Evolutionary conservation across 2,797 vertebrate species (phyloP).

Genomic region (Acanthurus lineatus): DNA sequence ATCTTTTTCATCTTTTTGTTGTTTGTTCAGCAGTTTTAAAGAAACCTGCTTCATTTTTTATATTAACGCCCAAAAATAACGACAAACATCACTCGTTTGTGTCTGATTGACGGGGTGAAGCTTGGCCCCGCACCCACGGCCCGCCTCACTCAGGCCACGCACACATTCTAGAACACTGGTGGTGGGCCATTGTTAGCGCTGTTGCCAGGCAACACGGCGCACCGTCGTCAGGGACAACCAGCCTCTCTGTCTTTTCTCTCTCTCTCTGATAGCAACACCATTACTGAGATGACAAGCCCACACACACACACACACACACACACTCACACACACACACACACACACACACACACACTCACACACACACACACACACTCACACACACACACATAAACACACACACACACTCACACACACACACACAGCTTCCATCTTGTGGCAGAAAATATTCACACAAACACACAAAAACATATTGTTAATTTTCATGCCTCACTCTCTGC

Average conservation of each 20-base stretch:
- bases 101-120: slow-evolving; percentile 8
- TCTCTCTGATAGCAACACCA: slow-evolving; percentile 71
- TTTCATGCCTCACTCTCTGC: slow-evolving; percentile 31
- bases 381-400: slow-evolving; percentile 60
- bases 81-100: slow-evolving; percentile 22
- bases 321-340: slow-evolving; percentile 27
- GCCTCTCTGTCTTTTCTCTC: slow-evolving; percentile 54
- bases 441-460: slow-evolving; percentile 58
- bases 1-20: background rate
- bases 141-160: slow-evolving; percentile 51
- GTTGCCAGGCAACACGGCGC: slow-evolving; percentile 81
- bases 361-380: slow-evolving; percentile 28
- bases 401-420: slow-evolving; percentile 6
- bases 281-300: slow-evolving; percentile 65
- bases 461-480: slow-evolving; percentile 70
- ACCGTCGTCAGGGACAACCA: slow-evolving; percentile 80
- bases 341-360: too few relatives aligned
- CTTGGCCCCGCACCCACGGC: background rate
- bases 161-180: slow-evolving; percentile 73
- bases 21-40: background rate
- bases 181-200: slow-evolving; percentile 78
- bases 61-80: background rate
- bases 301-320: slow-evolving; percentile 46
- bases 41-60: slow-evolving; percentile 5
- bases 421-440: slow-evolving; percentile 71